Base-by-base conservation (phyloP, 2,113 vertebrate species). In the Corythaixoides concolor region DNA sequence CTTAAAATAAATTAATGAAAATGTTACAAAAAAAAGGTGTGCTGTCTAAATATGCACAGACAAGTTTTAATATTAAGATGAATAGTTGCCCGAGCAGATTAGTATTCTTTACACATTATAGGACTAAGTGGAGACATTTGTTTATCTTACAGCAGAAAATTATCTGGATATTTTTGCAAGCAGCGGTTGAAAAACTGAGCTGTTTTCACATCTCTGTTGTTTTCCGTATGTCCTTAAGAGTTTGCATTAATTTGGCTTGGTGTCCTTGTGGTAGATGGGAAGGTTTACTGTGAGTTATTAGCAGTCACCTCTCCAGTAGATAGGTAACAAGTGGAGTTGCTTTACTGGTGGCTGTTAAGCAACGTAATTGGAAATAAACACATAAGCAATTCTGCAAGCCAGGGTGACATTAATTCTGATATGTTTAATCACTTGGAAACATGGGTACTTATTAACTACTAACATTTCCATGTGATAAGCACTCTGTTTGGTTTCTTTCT, bases 361-460 rank as follows among this genome's bases (percentile, higher is more conserved):
- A 95, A 88, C 90, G 49, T 81, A 74, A 88, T 93, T 86, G 84
- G 60, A 62, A 89, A 82, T 90, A 94, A 86, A 84, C 58, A 60
- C 64, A 70, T 63, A 80, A 68, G 59, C 22, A 87, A 28, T 85
- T 87, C 79, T 90, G 30, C 84, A 84, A 89, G 63, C n/a, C 88
- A 45, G 33, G 53, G 79, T 89, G 88, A 78, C 89, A 96, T 91
- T 82, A 85, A 68, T 94, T 90, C 88, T 87, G 24, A 93, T 95
- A 67, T 64, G 58, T 94, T 84, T 84, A 94, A 81, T 93, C 85
- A 74, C 77, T 94, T 96, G 88, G 90, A 94, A 96, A 93, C 93
- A 55, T 49, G 63, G 69, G 39, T 96, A 93, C 76, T 96, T 96
- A 96, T 92, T 97, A 95, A 87, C 95, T 94, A 75, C 64, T 90